These are phyloP conservation scores for Cryptocephalus moraei DNA, from an alignment of 2,888 invertebrate species.

Conservation along the genomic window DNA sequence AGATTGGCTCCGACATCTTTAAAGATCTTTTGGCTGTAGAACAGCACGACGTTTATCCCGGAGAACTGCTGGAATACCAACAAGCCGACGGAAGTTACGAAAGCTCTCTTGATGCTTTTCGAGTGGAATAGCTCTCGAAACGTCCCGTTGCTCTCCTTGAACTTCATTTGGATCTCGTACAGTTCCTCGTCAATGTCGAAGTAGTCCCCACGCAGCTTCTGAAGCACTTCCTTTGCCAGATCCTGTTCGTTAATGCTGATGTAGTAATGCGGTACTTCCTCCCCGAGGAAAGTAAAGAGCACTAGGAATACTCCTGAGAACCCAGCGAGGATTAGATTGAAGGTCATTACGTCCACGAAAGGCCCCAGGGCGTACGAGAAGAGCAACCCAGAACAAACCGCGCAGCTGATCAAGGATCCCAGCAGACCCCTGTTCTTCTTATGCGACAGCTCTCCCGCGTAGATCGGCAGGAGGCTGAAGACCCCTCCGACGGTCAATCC, in stretches of 20 bases:
- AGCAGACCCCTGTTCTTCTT: conserved; percentile 68
- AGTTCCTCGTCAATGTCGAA: conserved; percentile 6
- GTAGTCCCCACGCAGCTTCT: conserved; percentile 50
- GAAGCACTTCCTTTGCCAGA: conserved; percentile 54
- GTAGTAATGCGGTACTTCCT: conserved; percentile 70
- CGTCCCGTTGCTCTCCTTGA: conserved; percentile 3
- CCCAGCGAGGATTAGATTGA: conserved; percentile 49
- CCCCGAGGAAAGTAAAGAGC: conserved; percentile 61
- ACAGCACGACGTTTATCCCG: conserved; percentile 71
- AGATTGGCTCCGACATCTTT: conserved; percentile 49
- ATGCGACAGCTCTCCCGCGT: conserved; percentile 77
- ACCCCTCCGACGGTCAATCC: conserved; percentile 40
- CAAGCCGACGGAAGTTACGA: conserved; percentile 61
- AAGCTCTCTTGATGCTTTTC: conserved; percentile 62
- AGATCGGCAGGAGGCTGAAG: conserved; percentile 70
- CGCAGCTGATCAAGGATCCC: conserved; percentile 69
- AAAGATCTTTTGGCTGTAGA: conserved; percentile 67
- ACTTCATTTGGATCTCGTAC: conserved; percentile 1
- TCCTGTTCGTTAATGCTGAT: conserved; percentile 47
- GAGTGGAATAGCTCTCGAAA: conserved; percentile 38
- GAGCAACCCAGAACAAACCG: conserved; percentile 57
- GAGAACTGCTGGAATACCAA: conserved; percentile 75
- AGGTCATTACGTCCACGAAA: conserved; percentile 51
- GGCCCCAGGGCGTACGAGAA: conserved; percentile 64
- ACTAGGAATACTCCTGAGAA: conserved; percentile 36